Conservation (phyloP, 2,113 vertebrate species). For the Raja brachyura region DNA sequence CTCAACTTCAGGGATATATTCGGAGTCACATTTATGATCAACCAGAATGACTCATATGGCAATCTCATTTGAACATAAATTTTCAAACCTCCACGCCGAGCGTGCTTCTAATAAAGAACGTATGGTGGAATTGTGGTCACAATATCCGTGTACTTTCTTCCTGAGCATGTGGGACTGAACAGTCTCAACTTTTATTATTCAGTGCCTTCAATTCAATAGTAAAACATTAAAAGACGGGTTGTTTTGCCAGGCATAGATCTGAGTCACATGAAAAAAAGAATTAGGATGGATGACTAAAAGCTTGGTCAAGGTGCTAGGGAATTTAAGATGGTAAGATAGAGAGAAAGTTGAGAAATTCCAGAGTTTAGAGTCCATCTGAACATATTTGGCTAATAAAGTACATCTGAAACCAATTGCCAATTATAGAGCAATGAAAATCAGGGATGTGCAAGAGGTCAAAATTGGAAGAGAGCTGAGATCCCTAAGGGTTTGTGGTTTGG, state of each 20-base stretch:
- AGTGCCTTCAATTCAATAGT: neutral
- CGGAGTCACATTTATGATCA: neutral
- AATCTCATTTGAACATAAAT: slow-evolving; percentile 35
- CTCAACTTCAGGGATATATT: neutral
- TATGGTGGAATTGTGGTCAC: neutral
- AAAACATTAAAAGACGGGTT: neutral
- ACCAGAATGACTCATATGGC: neutral
- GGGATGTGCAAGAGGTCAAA: neutral
- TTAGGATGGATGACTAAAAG: neutral
- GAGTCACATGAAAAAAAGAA: neutral
- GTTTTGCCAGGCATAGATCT: neutral
- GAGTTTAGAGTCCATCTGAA: neutral
- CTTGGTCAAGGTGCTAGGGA: neutral
- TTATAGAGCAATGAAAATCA: neutral
- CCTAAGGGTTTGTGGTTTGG: neutral
- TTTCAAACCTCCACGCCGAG: neutral
- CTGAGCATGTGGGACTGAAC: neutral
- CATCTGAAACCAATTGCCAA: neutral
- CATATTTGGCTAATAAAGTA: too few relatives aligned
- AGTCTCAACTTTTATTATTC: neutral
- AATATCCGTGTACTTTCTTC: neutral
- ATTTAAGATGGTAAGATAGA: neutral
- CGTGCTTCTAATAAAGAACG: neutral
- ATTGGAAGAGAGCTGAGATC: neutral
- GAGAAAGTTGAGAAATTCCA: neutral